phyloP scores from a whole-genome alignment of 2,888 invertebrate genomes.

The Cordilura impudica region DNA sequence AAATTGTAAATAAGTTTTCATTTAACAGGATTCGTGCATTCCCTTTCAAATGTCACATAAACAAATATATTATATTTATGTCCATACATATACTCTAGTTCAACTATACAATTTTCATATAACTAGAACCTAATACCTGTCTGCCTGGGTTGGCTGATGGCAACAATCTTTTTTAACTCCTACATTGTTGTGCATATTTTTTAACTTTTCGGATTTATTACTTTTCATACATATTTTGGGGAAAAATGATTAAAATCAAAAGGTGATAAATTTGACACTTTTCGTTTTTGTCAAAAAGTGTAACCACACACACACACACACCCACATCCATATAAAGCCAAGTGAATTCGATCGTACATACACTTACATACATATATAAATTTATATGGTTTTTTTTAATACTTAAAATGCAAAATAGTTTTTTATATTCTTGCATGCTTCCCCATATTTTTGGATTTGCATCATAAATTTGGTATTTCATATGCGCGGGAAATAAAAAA shows the following conservation, averaged over 20 bases:
- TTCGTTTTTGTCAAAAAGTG: constrained; percentile 51
- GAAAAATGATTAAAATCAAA: constrained; percentile 59
- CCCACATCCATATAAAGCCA: too few species aligned
- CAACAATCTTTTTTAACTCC: constrained; percentile 17
- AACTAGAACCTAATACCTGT: background rate
- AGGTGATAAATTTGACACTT: constrained; percentile 61
- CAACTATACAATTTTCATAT: background rate
- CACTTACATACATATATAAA: background rate
- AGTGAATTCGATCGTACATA: too few species aligned
- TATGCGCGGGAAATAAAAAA: background rate
- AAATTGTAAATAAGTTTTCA: constrained; percentile 62
- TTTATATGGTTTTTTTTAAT: constrained; percentile 28
- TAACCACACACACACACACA: constrained; percentile 12
- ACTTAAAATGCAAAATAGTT: constrained; percentile 60
- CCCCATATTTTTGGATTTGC: constrained; percentile 5
- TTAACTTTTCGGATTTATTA: constrained; percentile 36
- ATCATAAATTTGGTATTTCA: constrained; percentile 34
- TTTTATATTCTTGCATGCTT: constrained; percentile 19
- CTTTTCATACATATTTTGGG: constrained; percentile 54
- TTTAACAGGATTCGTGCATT: too few species aligned
- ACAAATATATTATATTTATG: background rate
- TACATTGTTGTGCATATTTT: constrained; percentile 19
- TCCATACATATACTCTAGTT: background rate
- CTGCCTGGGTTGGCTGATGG: background rate
- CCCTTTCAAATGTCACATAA: too few species aligned